phyloP scores from a whole-genome alignment of 2,113 vertebrate species.

The Takifugu flavidus region DNA sequence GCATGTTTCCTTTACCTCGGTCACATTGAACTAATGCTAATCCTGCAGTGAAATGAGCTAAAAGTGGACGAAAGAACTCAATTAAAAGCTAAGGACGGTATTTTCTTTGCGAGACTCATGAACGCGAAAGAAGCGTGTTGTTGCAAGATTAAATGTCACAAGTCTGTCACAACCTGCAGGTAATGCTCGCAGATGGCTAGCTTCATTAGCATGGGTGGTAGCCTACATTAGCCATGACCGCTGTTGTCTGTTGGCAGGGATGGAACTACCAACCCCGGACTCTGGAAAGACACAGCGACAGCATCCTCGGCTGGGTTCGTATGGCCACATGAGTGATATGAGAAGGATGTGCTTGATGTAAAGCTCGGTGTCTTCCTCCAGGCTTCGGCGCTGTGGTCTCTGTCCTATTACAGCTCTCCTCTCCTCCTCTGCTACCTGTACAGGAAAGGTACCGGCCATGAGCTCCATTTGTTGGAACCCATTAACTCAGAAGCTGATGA shows the following conservation, averaged over 20 bases:
- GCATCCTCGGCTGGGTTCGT: constrained; percentile 87
- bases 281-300: constrained; percentile 85
- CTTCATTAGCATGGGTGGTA: not conserved
- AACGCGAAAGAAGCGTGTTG: not conserved
- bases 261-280: constrained; percentile 81
- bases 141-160: accelerated
- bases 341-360: not conserved
- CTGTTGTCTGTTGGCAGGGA: constrained; percentile 65
- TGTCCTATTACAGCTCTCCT: constrained; percentile 89
- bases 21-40: constrained; percentile 19
- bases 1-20: not conserved
- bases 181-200: constrained; percentile 9
- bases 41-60: not conserved
- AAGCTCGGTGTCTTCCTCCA: constrained; percentile 45
- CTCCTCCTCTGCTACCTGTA: constrained; percentile 86
- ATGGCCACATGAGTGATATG: not conserved
- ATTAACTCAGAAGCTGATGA: too few relatives aligned
- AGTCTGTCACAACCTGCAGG: not conserved
- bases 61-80: not conserved
- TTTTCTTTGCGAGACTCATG: too few relatives aligned
- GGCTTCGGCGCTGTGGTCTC: constrained; percentile 86
- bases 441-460: constrained; percentile 81
- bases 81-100: too few relatives aligned
- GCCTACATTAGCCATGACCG: not conserved
- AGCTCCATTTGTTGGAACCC: not conserved